Evolutionary conservation across 2,888 invertebrate genomes (phyloP), one percentile per base, ranked within the genome.

Genomic region (Pasiphila rectangulata): DNA sequence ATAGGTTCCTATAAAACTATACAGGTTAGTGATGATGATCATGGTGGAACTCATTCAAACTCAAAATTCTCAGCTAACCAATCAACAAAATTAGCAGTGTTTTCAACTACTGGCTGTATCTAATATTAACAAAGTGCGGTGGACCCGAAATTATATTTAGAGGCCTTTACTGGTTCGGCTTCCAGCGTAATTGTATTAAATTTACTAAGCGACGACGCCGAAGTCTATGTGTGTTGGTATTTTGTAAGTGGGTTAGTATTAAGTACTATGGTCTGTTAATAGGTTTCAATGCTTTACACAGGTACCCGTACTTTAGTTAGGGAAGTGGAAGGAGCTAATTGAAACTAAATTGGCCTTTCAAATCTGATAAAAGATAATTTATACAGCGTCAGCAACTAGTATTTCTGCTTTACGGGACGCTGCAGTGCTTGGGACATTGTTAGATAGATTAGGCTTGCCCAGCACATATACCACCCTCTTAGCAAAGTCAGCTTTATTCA

Each of bases 51-150:
- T n/a, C n/a, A n/a, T n/a, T n/a, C n/a, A n/a, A n/a, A n/a, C 6
- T 24, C 5, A 20, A 3, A 20, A 20, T 1, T 5, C 24, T 1
- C 2, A 5, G 5, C 4, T 5, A 4, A 10, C 1, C 2, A 0
- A 21, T 21, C 2, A n/a, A n/a, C 2, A 21, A n/a, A 21, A 4
- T 21, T n/a, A n/a, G 21, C 2, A 7, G 21, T 21, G 20, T 20
- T 20, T 20, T 2, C 3, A n/a, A n/a, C n/a, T n/a, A n/a, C 25
- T 25, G 12, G 4, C 25, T 25, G 6, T 10, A 2, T 25, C 62
- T 63, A 67, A 68, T 61, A 64, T 60, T 62, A 64, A 61, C 59
- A 64, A 57, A 61, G 58, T 57, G 54, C 50, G 52, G 51, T 15
- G 39, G 38, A 51, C n/a, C 58, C 53, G 51, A 51, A 63, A 62